Conservation (phyloP, 2,888 invertebrate species). For the Catonia carolina region DNA sequence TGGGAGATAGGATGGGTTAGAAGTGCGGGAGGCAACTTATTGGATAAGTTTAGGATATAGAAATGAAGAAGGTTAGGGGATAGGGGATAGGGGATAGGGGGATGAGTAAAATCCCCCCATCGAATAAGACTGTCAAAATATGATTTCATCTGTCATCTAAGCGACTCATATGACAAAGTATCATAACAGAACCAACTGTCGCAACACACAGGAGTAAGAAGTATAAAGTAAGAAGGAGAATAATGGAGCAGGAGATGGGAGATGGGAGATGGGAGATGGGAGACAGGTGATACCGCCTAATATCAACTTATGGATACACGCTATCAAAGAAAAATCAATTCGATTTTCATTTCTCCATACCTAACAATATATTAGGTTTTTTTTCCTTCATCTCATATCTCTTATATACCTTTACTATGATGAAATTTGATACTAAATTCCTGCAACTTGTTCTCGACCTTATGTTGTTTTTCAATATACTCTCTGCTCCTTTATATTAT, state of each 20-base stretch:
- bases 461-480: constrained; percentile 15
- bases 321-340: constrained; percentile 1
- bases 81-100: too few relatives aligned
- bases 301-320: constrained; percentile 8
- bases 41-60: constrained; percentile 26
- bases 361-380: too few relatives aligned
- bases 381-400: neutral
- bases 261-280: too few relatives aligned
- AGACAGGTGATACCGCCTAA: constrained; percentile 24
- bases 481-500: constrained; percentile 3
- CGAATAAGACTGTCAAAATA: constrained; percentile 33
- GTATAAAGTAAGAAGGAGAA: too few relatives aligned
- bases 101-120: neutral
- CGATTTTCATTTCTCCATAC: constrained; percentile 10
- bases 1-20: too few relatives aligned
- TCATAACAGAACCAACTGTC: constrained; percentile 16
- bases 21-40: constrained; percentile 18
- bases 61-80: too few relatives aligned
- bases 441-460: neutral
- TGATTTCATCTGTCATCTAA: constrained; percentile 34
- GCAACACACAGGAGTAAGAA: neutral
- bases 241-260: too few relatives aligned
- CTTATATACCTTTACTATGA: neutral
- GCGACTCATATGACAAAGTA: constrained; percentile 18
- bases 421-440: neutral